These are phyloP conservation scores for Trachops cirrhosus DNA, from an alignment of 2,797 vertebrate genomes.

Conservation along the genomic window DNA sequence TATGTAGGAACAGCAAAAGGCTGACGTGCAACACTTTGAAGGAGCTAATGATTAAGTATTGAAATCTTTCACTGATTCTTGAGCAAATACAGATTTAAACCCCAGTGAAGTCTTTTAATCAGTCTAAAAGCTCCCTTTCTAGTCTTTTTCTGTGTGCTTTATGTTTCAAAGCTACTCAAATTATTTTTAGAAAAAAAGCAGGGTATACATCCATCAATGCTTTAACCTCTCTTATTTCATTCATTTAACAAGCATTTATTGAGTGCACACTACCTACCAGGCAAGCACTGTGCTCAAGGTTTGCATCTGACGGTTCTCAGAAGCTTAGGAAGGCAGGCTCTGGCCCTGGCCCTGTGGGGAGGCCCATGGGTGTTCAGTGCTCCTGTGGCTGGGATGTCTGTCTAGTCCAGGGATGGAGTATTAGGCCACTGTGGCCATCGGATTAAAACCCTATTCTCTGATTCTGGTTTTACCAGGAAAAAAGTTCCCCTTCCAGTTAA, in stretches of 20 bases:
- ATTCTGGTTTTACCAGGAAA: neutral
- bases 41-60: neutral
- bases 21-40: neutral
- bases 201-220: neutral
- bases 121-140: neutral
- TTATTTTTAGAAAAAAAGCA: neutral
- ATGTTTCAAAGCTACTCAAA: neutral
- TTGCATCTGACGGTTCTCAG: neutral
- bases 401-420: neutral
- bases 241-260: neutral
- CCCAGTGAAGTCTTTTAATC: neutral
- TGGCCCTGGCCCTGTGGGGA: rapidly evolving
- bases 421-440: neutral
- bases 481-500: neutral
- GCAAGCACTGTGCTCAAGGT: neutral
- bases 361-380: rapidly evolving
- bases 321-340: neutral
- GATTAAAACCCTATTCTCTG: neutral
- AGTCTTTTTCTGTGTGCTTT: neutral
- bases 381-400: neutral
- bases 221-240: neutral
- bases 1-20: neutral
- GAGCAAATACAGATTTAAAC: neutral
- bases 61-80: neutral
- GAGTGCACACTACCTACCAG: neutral